Conservation (phyloP, 2,113 vertebrate species). For the Rhodinocichla rosea region DNA sequence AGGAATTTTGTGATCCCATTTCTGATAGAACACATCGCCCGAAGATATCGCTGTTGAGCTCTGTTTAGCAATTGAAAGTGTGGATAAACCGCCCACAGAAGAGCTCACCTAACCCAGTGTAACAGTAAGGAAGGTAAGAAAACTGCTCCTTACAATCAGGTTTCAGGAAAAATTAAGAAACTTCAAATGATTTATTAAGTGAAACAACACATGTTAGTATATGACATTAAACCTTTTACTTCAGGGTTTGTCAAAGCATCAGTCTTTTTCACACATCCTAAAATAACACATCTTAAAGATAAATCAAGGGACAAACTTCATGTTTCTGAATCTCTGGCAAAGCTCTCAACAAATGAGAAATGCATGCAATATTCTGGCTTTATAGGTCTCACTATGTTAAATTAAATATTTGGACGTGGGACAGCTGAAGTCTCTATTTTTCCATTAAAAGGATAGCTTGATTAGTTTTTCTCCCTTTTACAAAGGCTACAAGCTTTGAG, state of each 20-base stretch:
- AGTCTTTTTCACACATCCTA: neutral
- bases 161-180: neutral
- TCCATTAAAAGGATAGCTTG: neutral
- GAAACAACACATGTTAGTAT: neutral
- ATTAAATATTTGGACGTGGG: neutral
- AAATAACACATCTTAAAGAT: neutral
- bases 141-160: neutral
- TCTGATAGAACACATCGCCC: neutral
- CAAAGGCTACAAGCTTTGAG: neutral
- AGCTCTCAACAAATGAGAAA: neutral
- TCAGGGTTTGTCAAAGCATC: neutral
- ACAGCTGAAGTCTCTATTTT: neutral
- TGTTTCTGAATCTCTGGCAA: neutral
- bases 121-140: neutral
- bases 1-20: neutral
- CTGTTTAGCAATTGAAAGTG: neutral
- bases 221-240: neutral
- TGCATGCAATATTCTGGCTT: rapidly evolving
- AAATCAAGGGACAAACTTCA: neutral
- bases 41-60: neutral
- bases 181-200: neutral
- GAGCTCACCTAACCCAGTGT: neutral
- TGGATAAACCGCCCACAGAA: neutral
- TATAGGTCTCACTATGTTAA: neutral
- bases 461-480: neutral